Evolutionary conservation across 2,888 invertebrate species (phyloP).

Genomic region (Furcula furcula): DNA sequence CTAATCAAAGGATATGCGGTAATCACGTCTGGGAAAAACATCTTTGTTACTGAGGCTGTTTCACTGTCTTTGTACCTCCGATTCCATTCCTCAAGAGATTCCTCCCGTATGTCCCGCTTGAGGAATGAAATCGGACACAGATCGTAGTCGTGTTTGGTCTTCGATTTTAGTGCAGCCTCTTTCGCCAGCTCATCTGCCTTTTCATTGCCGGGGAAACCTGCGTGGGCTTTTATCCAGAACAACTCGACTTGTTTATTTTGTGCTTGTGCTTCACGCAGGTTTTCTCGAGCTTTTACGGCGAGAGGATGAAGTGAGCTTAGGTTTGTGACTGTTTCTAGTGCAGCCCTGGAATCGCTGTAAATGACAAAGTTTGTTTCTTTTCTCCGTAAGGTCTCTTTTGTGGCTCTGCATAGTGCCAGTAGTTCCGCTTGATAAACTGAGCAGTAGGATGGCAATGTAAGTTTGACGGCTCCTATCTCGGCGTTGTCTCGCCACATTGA

Average conservation of each 20-base stretch:
- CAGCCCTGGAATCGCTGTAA: conserved; percentile 8
- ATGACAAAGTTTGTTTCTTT: not conserved
- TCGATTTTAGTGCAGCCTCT: conserved; percentile 1
- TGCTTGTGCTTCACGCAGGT: not conserved
- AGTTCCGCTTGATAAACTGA: not conserved
- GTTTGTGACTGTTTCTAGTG: conserved; percentile 5
- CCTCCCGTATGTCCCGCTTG: conserved; percentile 1
- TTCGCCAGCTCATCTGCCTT: conserved; percentile 7
- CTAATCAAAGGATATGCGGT: not conserved
- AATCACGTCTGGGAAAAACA: not conserved
- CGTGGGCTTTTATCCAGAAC: conserved; percentile 8
- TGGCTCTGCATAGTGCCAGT: not conserved
- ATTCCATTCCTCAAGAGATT: not conserved
- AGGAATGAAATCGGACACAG: conserved; percentile 3
- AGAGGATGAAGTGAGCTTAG: conserved; percentile 7
- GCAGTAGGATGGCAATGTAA: not conserved
- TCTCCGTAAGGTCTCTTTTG: conserved; percentile 7
- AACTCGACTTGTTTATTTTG: not conserved
- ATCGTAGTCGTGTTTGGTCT: conserved; percentile 1
- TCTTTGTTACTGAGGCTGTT: not conserved
- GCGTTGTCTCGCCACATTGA: not conserved
- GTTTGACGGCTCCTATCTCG: not conserved
- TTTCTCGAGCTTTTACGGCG: not conserved
- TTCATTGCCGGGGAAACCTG: conserved; percentile 5
- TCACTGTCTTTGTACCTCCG: not conserved